These are phyloP conservation scores for Silurus asotus DNA, from an alignment of 2,113 vertebrate genomes.

Conservation along the genomic window DNA sequence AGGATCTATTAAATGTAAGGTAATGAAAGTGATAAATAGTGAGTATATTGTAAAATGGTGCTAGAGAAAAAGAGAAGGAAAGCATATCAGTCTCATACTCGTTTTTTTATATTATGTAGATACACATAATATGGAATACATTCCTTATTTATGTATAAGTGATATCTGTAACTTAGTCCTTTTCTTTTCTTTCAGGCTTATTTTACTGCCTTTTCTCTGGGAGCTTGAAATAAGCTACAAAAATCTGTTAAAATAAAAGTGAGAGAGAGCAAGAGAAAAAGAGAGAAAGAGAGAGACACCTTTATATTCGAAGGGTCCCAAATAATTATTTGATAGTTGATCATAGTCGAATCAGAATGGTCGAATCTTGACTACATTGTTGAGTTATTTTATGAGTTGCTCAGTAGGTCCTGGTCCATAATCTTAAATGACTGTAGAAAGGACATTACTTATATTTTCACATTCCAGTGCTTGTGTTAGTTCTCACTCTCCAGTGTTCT, in stretches of 20 bases:
- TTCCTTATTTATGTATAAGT: neutral
- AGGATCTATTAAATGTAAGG: neutral
- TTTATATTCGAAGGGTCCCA: too few species aligned
- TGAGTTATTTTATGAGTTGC: too few species aligned
- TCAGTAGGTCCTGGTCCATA: too few species aligned
- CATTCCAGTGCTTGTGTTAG: too few species aligned
- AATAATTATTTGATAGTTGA: too few species aligned
- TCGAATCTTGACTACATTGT: too few species aligned
- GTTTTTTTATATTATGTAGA: neutral
- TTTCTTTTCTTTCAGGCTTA: neutral
- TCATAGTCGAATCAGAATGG: too few species aligned
- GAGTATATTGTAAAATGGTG: neutral
- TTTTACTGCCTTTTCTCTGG: neutral
- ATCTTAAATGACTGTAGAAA: too few species aligned
- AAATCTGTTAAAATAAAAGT: neutral
- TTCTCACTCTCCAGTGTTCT: too few species aligned
- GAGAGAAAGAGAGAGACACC: neutral
- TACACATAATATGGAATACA: neutral
- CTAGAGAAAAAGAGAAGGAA: neutral
- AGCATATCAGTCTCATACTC: neutral
- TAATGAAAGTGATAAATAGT: neutral
- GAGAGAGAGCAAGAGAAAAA: too few species aligned
- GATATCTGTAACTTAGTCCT: neutral
- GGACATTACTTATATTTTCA: too few species aligned
- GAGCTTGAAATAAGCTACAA: neutral